Evolutionary conservation across 2,888 invertebrate genomes (phyloP), one percentile per base, ranked within the genome.

Genomic region (Disparrhopalites patrizii): DNA sequence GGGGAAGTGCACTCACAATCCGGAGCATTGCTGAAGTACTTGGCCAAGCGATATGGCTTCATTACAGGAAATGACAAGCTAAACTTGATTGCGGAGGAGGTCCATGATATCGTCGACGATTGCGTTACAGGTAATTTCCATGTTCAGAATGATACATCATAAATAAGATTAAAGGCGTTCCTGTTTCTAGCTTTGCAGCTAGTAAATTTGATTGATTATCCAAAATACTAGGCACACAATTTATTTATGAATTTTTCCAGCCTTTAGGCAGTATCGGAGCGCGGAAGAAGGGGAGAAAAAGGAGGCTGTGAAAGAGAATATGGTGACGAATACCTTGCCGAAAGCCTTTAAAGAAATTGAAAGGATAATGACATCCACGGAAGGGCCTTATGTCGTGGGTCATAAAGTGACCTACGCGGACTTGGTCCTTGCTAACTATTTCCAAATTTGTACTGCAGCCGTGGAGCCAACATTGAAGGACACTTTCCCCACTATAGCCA

Each of bases 381-480:
- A 47, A 0, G 65, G 65, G 10, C 33, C 23, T n/a, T 83, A 79
- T 74, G 80, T 83, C 8, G 83, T 84, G n/a, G 84, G 84, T 15
- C 78, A 80, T 43, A 79, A 85, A 84, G 79, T 85, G 50, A 84
- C 85, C 57, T 85, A 85, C 83, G 82, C 84, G 28, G 85, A 85
- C 73, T 81, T 85, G 28, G 85, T 85, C 73, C 81, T 85, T 73
- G 82, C 84, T 25, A 84, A 81, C 31, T 83, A 82, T 0, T 76
- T 84, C 51, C 83, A 83, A 70, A 82, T 81, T 76, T 83, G 83
- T 76, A 47, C 20, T 47, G 23, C 18, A 20, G 23, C 25, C 23
- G 13, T 58, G 13, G 58, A 28, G 10, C 3, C 5, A 23, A 25
- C 10, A 23, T 10, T 57, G n/a, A 13, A 20, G n/a, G 27, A 40